Base-by-base conservation (phyloP, 1,140 invertebrate species). In the Cherax quadricarinatus region DNA sequence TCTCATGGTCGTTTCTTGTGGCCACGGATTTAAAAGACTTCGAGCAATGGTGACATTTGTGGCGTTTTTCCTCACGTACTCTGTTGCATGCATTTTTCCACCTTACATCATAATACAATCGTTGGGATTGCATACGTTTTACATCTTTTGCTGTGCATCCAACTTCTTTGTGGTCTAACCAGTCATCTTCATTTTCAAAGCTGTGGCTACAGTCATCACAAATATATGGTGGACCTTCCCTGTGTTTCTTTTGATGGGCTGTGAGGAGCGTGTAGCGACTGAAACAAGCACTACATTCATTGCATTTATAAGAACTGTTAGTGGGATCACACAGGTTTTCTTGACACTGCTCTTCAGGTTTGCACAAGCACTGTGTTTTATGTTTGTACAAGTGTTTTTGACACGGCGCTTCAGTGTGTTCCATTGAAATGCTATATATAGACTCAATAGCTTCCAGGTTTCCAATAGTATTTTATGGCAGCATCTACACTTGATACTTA, bases 111-210 rank as follows among this genome's bases (percentile, higher is more conserved):
- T n/a, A 66, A 51, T 75, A 12, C 10, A 7, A 48, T 18, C 51
- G 49, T 21, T 84, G 21, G 70, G 24, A 30, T 24, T 75, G 70
- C 30, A 30, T 30, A 30, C 6, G 5, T 21, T 10, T 84, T 30
- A n/a, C 12, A 49, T 75, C 24, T 24, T 4, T n/a, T 73, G 30
- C 24, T 12, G 6, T 51, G 24, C 85, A 86, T 12, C 85, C 62
- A 53, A 16, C 48, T 53, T 86, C 85, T 66, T 41, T 86, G 70
- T 86, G 85, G 51, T 86, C 85, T 4, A 86, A 49, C 62, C 85
- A 86, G 9, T 86, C 85, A 24, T 86, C 70, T 66, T 86, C 73
- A 78, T n/a, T 75, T 12, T 49, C 85, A 78, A 86, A 86, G 21
- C 12, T n/a, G 10, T 24, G 6, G 16, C 48, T 51, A 10, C 85